Evolutionary conservation across 2,113 vertebrate species (phyloP).

Genomic region (Nyctibius bracteatus): DNA sequence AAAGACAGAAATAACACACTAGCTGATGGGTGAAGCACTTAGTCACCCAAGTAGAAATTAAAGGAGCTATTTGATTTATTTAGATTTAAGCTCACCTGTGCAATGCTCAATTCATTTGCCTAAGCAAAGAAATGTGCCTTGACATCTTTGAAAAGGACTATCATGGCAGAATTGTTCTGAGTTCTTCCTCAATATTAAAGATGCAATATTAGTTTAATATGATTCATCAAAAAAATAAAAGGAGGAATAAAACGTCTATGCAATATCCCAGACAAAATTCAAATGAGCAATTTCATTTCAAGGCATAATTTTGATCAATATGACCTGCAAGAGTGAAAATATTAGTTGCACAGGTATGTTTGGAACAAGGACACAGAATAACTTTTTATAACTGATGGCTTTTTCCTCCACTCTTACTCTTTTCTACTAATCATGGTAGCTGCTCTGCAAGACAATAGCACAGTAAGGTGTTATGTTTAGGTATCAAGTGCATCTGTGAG

Average conservation of each 20-base stretch:
- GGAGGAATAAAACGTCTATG: background rate
- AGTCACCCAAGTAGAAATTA: background rate
- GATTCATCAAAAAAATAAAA: rapidly evolving
- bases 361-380: background rate
- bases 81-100: background rate
- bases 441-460: background rate
- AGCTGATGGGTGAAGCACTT: background rate
- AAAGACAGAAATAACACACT: background rate
- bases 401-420: background rate
- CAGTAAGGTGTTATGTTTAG: background rate
- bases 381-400: background rate
- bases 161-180: background rate
- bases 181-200: background rate
- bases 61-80: background rate
- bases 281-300: background rate
- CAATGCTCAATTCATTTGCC: background rate
- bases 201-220: too few relatives aligned
- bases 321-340: background rate
- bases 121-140: background rate
- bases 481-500: background rate
- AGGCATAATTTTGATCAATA: background rate
- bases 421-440: background rate
- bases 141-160: background rate
- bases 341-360: background rate
- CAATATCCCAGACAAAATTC: background rate